These are phyloP conservation scores for Drosophila watanabei DNA, from an alignment of 1,140 invertebrate species.

Conservation along the genomic window DNA sequence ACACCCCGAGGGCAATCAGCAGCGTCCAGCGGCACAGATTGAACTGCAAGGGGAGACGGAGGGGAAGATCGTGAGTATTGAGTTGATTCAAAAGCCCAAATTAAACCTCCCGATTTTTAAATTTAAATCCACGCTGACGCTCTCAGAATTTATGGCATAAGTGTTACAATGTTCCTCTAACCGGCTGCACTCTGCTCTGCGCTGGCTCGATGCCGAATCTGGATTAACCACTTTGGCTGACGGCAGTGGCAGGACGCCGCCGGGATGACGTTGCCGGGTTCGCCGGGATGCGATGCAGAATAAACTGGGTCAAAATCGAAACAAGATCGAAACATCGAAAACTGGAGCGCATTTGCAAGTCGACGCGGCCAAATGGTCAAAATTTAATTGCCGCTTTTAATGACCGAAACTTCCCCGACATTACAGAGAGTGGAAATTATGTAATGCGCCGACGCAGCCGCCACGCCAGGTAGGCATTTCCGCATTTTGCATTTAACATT, in stretches of 20 bases:
- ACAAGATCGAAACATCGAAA: slow-evolving; percentile 40
- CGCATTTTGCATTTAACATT: slow-evolving; percentile 59
- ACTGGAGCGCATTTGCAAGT: slow-evolving; percentile 80
- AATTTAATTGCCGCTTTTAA: slow-evolving; percentile 67
- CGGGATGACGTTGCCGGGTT: slow-evolving; percentile 13
- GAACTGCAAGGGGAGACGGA: slow-evolving; percentile 46
- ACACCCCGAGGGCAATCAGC: slow-evolving; percentile 44
- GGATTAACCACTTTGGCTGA: slow-evolving; percentile 59
- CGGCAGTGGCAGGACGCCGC: slow-evolving; percentile 37
- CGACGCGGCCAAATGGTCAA: slow-evolving; percentile 66
- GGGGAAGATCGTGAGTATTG: slow-evolving; percentile 18
- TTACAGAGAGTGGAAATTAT: slow-evolving; percentile 72
- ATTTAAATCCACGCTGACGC: slow-evolving; percentile 36
- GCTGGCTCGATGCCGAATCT: slow-evolving; percentile 24
- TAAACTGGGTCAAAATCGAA: slow-evolving; percentile 67
- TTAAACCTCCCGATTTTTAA: slow-evolving; percentile 27
- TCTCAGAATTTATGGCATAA: slow-evolving; percentile 49
- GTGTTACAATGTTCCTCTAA: slow-evolving; percentile 52
- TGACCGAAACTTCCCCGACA: slow-evolving; percentile 76
- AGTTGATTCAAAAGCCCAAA: slow-evolving; percentile 26
- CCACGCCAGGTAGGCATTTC: slow-evolving; percentile 54
- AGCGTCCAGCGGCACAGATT: slow-evolving; percentile 60
- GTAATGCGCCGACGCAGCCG: slow-evolving; percentile 48
- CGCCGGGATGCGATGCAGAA: slow-evolving; percentile 27
- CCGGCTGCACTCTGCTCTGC: slow-evolving; percentile 43